These are phyloP conservation scores for Callaeas wilsoni DNA, from an alignment of 2,113 vertebrate genomes.

Conservation along the genomic window DNA sequence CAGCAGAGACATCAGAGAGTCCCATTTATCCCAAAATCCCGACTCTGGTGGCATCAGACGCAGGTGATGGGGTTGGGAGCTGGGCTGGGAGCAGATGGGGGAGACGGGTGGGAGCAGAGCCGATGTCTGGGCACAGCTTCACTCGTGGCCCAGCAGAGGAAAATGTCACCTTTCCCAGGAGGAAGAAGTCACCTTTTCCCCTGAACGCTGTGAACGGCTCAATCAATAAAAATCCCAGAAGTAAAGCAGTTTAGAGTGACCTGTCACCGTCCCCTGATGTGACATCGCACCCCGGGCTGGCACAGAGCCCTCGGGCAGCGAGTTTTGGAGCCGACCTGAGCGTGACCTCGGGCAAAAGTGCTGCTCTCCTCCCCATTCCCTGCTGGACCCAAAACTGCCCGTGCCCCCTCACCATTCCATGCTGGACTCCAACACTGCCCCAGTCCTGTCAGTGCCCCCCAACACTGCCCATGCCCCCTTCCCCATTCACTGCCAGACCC, in stretches of 20 bases:
- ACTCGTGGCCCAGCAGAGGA: fast-evolving
- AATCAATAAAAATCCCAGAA: fast-evolving
- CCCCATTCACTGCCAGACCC: neutral
- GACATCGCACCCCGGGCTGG: neutral
- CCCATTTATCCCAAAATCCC: neutral
- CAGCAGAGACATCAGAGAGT: neutral
- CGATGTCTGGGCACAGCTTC: neutral
- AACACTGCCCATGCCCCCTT: neutral
- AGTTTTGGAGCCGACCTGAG: neutral
- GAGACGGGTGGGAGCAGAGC: neutral
- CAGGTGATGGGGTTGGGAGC: fast-evolving
- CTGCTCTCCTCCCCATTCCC: too few species aligned
- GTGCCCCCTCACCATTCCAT: neutral
- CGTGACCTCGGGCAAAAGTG: neutral
- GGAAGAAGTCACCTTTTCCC: neutral
- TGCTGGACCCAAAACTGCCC: neutral
- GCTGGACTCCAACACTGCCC: neutral
- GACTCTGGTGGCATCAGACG: neutral
- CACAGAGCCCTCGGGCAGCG: neutral
- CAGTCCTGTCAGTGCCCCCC: neutral
- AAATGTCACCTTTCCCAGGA: neutral
- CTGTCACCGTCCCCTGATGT: fast-evolving
- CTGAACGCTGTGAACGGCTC: fast-evolving
- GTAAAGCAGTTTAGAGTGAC: neutral
- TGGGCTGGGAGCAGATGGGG: neutral